phyloP scores from a whole-genome alignment of 2,888 invertebrate species.

The Melanchra persicariae region DNA sequence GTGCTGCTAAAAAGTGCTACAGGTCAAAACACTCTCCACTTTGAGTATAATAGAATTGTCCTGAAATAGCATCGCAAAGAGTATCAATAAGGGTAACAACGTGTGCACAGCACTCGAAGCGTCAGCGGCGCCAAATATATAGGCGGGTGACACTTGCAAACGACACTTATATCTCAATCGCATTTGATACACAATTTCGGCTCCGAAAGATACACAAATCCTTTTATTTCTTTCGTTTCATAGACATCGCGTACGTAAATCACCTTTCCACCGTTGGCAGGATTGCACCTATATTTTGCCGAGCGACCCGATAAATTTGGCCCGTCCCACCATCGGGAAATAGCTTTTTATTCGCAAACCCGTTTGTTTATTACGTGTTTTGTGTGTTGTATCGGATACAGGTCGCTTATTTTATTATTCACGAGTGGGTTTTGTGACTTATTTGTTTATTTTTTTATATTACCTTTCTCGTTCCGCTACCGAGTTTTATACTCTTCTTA shows the following conservation, averaged over 20 bases:
- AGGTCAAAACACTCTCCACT: slow-evolving; percentile 28
- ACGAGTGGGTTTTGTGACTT: slow-evolving; percentile 70
- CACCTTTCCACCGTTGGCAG: slow-evolving; percentile 75
- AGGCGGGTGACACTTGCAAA: slow-evolving; percentile 63
- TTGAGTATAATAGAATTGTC: slow-evolving; percentile 41
- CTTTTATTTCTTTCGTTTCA: slow-evolving; percentile 80
- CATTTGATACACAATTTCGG: slow-evolving; percentile 62
- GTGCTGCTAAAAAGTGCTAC: slow-evolving; percentile 22
- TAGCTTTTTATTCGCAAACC: slow-evolving; percentile 83
- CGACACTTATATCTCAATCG: slow-evolving; percentile 66
- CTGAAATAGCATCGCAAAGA: slow-evolving; percentile 47
- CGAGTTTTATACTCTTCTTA: slow-evolving; percentile 62
- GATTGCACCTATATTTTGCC: slow-evolving; percentile 83
- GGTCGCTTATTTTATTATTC: slow-evolving; percentile 75
- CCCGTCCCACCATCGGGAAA: slow-evolving; percentile 78
- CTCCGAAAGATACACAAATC: slow-evolving; percentile 72
- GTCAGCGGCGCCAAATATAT: slow-evolving; percentile 58
- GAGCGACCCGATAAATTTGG: slow-evolving; percentile 84
- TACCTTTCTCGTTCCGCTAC: slow-evolving; percentile 65
- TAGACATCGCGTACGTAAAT: slow-evolving; percentile 80
- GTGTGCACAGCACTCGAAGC: slow-evolving; percentile 63
- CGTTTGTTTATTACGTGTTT: slow-evolving; percentile 80
- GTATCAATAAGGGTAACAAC: slow-evolving; percentile 63
- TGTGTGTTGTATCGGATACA: slow-evolving; percentile 70
- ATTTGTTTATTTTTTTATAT: slow-evolving; percentile 70